A percentile compares a stretch with the other conserved stretches of the same genome.
phyloP scores from a whole-genome alignment of 2,888 invertebrate species.

The Eilema caniola region DNA sequence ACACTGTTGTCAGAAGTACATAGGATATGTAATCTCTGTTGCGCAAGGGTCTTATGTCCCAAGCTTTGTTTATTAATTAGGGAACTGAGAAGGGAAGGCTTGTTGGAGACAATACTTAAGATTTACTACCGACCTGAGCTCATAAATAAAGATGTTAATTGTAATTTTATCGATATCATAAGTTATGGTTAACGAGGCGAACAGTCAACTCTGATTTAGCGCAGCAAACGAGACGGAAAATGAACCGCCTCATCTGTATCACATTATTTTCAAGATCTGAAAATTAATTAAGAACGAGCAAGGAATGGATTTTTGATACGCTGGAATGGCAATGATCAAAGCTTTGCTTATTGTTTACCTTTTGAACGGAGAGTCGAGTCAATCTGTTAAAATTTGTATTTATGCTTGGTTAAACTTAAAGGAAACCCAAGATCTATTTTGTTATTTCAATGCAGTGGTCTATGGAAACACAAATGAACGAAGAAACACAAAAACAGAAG shows the following conservation, averaged over 20 bases:
- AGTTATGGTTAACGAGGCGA: conserved; percentile 52
- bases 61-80: conserved; percentile 66
- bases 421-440: neutral
- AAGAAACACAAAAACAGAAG: neutral
- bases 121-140: conserved; percentile 71
- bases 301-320: conserved; percentile 35
- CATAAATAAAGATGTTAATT: conserved; percentile 72
- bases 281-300: conserved; percentile 39
- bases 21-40: neutral
- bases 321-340: conserved; percentile 21
- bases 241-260: conserved; percentile 41
- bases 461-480: neutral
- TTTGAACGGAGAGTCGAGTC: neutral
- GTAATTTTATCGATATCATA: conserved; percentile 54
- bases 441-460: neutral
- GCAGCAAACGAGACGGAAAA: conserved; percentile 39
- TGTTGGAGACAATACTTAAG: conserved; percentile 63
- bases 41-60: neutral
- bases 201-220: conserved; percentile 52
- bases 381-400: conserved; percentile 6
- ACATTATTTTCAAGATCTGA: conserved; percentile 41
- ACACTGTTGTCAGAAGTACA: neutral
- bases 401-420: neutral
- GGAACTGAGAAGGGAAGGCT: conserved; percentile 21
- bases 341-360: conserved; percentile 7